Evolutionary conservation across 2,113 vertebrate genomes (phyloP).

Genomic region (zebrafish (Danio rerio)): DNA sequence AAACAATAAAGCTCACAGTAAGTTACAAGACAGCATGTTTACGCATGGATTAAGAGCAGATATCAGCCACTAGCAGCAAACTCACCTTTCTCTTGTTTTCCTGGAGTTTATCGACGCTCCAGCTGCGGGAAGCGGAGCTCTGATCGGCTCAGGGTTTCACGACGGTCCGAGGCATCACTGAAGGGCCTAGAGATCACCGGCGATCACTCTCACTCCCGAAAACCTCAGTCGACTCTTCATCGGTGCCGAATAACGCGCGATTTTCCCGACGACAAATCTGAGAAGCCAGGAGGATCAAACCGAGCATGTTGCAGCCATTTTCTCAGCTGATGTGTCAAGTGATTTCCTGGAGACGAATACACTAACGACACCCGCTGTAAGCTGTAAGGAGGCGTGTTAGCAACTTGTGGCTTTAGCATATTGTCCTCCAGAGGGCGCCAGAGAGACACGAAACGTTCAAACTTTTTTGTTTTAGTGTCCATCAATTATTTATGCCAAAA

Average conservation of each 20-base stretch:
- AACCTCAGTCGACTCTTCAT: background rate
- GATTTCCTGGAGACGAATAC: background rate
- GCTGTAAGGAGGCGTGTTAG: background rate
- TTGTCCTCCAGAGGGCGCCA: slow-evolving; percentile 12
- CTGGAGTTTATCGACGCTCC: background rate
- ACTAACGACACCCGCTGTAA: background rate
- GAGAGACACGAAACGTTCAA: background rate
- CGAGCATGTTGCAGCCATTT: background rate
- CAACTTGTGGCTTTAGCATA: background rate
- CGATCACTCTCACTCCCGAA: background rate
- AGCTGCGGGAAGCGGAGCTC: slow-evolving; percentile 17
- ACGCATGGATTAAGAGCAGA: background rate
- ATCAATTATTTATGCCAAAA: background rate
- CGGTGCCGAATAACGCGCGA: background rate
- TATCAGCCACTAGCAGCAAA: background rate
- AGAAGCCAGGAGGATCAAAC: background rate
- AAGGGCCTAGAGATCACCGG: slow-evolving; percentile 45
- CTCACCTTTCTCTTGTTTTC: slow-evolving; percentile 40
- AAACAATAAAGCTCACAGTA: background rate
- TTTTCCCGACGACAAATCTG: background rate
- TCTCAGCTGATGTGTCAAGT: background rate
- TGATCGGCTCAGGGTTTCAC: slow-evolving; percentile 44
- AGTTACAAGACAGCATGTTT: too few species aligned
- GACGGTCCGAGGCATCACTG: slow-evolving; percentile 49
- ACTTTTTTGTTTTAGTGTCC: background rate